Base-by-base conservation (phyloP, 2,888 invertebrate genomes). In the Xanthorhoe spadicearia region DNA sequence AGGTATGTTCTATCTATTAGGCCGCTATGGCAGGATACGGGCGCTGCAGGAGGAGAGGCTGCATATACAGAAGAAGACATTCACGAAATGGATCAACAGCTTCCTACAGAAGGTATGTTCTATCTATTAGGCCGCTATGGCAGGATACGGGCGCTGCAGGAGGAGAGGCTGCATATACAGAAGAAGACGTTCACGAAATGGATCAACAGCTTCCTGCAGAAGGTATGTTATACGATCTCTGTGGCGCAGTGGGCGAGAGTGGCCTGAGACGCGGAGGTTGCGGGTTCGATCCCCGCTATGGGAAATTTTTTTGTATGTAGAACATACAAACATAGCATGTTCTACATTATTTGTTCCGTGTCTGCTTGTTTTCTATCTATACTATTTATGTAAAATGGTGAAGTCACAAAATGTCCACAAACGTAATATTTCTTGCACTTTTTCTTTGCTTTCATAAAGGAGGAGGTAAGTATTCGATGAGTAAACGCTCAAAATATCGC, bases 181-280 rank as follows among this genome's bases (percentile, higher is more conserved):
- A 99, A 99, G 95, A 99, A 99, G 93, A 99, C 99, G 35, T 99
- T 99, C 93, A 99, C 99, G 79, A 99, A 99, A 98, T 99, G 99
- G 99, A 97, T 99, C 96, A 99, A 99, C 94, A 98, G 98, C 18
- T 98, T 98, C 92, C 93, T 99, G 81, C 96, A 97, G 86, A 98
- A 98, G 96, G 98, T 98, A 83, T 23, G 23, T 23, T 23, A 23
- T 23, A 23, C 23, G 4, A 23, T 23, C n/a, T n/a, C n/a, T n/a
- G n/a, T n/a, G n/a, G n/a, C n/a, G n/a, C n/a, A n/a, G n/a, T n/a
- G n/a, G n/a, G n/a, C n/a, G n/a, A n/a, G n/a, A n/a, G n/a, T n/a
- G n/a, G n/a, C n/a, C n/a, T n/a, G n/a, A n/a, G n/a, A n/a, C n/a
- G n/a, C n/a, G n/a, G n/a, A n/a, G n/a, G n/a, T n/a, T n/a, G n/a